A percentile compares a stretch with the other conserved stretches of the same genome.
Evolutionary conservation across 2,888 invertebrate genomes (phyloP).

Genomic region (Leucophenga maculata): DNA sequence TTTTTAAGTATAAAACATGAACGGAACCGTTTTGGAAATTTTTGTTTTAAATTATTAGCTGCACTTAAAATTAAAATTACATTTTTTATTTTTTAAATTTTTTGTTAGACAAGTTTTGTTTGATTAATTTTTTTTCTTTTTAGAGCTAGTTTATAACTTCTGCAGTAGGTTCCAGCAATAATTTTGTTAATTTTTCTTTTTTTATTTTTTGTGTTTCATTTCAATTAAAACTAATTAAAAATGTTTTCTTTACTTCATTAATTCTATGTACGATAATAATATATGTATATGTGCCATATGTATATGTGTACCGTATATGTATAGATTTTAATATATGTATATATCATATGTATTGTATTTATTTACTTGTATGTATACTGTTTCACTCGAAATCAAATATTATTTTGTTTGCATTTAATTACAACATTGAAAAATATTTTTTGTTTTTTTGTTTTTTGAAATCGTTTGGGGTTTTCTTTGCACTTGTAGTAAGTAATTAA

Average conservation of each 20-base stretch:
- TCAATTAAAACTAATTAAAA: slow-evolving; percentile 52
- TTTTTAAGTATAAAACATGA: not conserved
- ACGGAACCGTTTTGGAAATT: not conserved
- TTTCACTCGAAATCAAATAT: slow-evolving; percentile 31
- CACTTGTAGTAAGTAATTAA: slow-evolving; percentile 34
- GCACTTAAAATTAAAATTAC: slow-evolving; percentile 16
- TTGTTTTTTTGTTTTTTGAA: not conserved
- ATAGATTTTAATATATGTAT: slow-evolving; percentile 40
- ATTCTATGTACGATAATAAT: no score
- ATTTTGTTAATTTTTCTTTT: slow-evolving; percentile 38
- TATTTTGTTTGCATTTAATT: slow-evolving; percentile 10
- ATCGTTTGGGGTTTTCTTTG: slow-evolving; percentile 31
- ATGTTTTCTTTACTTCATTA: slow-evolving; percentile 37
- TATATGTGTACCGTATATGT: slow-evolving; percentile 38
- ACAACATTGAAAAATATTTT: slow-evolving; percentile 8
- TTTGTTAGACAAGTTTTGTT: not conserved
- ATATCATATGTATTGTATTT: slow-evolving; percentile 41
- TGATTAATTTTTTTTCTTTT: slow-evolving; percentile 29
- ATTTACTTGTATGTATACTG: slow-evolving; percentile 50
- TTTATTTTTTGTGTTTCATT: slow-evolving; percentile 33
- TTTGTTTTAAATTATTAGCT: slow-evolving; percentile 3
- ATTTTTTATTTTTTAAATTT: not conserved
- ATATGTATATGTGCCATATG: slow-evolving; percentile 49
- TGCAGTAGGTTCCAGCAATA: slow-evolving; percentile 56
- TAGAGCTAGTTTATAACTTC: slow-evolving; percentile 48